A percentile compares a stretch with the other conserved stretches of the same genome.
Conservation (phyloP, 2,888 invertebrate species). For the Scaeva pyrastri region DNA sequence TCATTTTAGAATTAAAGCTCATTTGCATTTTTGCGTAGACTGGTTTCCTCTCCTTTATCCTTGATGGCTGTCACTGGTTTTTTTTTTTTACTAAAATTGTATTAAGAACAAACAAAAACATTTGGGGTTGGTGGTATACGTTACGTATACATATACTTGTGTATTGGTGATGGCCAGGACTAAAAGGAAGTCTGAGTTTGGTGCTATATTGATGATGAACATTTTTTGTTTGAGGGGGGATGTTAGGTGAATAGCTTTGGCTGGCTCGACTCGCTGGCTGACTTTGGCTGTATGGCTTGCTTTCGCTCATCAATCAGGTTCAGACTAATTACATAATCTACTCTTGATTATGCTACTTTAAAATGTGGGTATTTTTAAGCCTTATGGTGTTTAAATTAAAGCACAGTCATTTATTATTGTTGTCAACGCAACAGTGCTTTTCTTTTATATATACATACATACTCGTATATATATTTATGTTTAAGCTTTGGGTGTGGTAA, state of each 20-base stretch:
- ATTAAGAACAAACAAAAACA: slow-evolving; percentile 70
- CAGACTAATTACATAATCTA: slow-evolving; percentile 84
- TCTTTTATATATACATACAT: too few species aligned
- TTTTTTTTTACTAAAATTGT: slow-evolving; percentile 47
- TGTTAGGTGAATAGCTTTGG: background rate
- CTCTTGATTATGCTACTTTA: slow-evolving; percentile 82
- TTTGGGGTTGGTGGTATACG: slow-evolving; percentile 23
- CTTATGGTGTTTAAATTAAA: slow-evolving; percentile 65
- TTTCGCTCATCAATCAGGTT: slow-evolving; percentile 83
- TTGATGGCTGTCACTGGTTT: slow-evolving; percentile 66
- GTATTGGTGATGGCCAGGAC: background rate
- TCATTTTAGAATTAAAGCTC: slow-evolving; percentile 69
- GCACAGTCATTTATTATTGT: slow-evolving; percentile 72
- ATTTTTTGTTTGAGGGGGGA: slow-evolving; percentile 21
- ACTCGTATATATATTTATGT: slow-evolving; percentile 24
- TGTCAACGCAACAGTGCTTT: slow-evolving; percentile 73
- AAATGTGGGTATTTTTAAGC: slow-evolving; percentile 72
- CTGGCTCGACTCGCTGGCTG: background rate
- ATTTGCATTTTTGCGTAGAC: slow-evolving; percentile 65
- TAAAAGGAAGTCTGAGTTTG: slow-evolving; percentile 8
- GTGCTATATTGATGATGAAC: slow-evolving; percentile 59
- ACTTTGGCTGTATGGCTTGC: slow-evolving; percentile 28
- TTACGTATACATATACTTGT: background rate
- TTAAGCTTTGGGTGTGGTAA: background rate
- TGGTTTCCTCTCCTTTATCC: slow-evolving; percentile 10